Evolutionary conservation across 2,888 invertebrate species (phyloP).

Genomic region (Caenorhabditis wallacei): DNA sequence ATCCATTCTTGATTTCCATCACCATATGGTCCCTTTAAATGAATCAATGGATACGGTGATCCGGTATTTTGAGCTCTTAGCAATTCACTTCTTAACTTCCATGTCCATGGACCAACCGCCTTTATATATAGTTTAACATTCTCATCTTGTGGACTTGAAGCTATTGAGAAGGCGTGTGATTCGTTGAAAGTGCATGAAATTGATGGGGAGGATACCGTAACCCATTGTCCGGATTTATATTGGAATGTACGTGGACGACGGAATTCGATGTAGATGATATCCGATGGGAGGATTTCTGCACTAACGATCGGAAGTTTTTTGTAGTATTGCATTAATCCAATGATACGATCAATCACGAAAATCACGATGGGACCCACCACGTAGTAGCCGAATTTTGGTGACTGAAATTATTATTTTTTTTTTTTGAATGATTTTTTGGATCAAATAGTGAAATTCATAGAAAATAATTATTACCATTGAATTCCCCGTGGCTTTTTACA

Average conservation of each 20-base stretch:
- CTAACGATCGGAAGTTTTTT: conserved; percentile 91
- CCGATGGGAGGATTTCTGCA: conserved; percentile 93
- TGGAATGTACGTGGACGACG: conserved; percentile 96
- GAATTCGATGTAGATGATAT: conserved; percentile 89
- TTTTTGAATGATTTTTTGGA: too few species aligned
- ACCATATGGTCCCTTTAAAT: conserved; percentile 96
- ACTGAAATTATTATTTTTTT: too few species aligned
- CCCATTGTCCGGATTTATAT: conserved; percentile 87
- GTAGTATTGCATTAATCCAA: conserved; percentile 82
- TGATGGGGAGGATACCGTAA: conserved; percentile 93
- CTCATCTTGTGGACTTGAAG: conserved; percentile 96
- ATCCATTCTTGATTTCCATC: conserved; percentile 93
- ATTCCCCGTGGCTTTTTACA: neutral
- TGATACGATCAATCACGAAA: conserved; percentile 94
- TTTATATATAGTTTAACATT: conserved; percentile 96
- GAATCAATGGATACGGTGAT: conserved; percentile 77
- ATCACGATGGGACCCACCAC: conserved; percentile 93
- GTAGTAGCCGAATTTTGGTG: conserved; percentile 94
- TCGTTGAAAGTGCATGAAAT: conserved; percentile 91
- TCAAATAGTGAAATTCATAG: conserved; percentile 6
- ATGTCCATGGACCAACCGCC: conserved; percentile 87
- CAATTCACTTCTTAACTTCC: conserved; percentile 91
- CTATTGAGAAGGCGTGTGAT: conserved; percentile 95
- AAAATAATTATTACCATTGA: neutral
- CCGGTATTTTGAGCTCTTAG: conserved; percentile 72